Percentiles rank a stretch among this genome's conserved stretches.
phyloP scores from a whole-genome alignment of 2,888 invertebrate genomes.

The Aporophyla lueneburgensis region DNA sequence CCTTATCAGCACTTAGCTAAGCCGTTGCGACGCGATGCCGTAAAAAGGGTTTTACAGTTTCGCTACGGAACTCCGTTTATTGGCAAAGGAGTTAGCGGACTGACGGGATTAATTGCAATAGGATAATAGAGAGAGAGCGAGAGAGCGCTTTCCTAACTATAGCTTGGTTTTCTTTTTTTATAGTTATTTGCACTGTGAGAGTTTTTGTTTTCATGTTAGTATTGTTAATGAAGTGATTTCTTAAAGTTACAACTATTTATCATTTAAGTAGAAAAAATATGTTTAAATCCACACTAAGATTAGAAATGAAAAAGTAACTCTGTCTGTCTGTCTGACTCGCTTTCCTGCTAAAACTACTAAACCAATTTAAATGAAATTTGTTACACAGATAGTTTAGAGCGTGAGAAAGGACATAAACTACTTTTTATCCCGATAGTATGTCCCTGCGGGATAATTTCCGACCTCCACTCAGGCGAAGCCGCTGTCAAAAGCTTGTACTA shows the following conservation, averaged over 20 bases:
- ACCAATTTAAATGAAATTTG: no score
- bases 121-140: conserved; percentile 69
- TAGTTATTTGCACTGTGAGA: neutral
- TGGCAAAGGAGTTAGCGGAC: conserved; percentile 78
- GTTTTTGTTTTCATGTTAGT: neutral
- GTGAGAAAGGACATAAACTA: no score
- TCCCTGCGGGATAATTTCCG: no score
- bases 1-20: conserved; percentile 74
- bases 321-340: no score
- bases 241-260: neutral
- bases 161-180: conserved; percentile 12
- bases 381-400: no score
- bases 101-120: conserved; percentile 77
- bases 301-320: no score
- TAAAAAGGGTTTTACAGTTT: conserved; percentile 76
- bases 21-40: conserved; percentile 68
- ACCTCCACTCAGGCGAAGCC: no score
- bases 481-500: no score
- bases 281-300: no score
- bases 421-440: no score
- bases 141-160: conserved; percentile 33
- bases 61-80: conserved; percentile 75
- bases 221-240: neutral
- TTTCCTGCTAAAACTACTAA: no score
- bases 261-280: no score